A percentile compares a stretch with the other conserved stretches of the same genome.
Evolutionary conservation across 1,140 invertebrate species (phyloP).

Genomic region (Aporrectodea caliginosa): DNA sequence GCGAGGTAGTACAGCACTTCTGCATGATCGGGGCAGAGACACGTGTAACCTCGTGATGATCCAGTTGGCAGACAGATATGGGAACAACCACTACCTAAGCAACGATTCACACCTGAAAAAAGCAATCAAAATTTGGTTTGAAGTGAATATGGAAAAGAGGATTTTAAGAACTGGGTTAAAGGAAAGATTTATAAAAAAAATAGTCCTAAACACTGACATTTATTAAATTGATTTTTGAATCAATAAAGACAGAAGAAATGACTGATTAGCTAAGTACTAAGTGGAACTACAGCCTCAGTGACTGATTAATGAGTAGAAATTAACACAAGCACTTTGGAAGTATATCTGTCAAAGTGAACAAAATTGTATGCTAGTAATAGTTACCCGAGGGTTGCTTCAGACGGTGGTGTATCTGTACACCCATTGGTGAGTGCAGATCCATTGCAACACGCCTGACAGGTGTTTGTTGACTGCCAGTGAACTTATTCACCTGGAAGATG

Average conservation of each 20-base stretch:
- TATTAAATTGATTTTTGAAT: too few relatives aligned
- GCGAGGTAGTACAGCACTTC: neutral
- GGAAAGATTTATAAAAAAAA: too few relatives aligned
- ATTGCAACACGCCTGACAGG: slow-evolving; percentile 37
- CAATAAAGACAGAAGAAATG: too few relatives aligned
- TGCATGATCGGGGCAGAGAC: slow-evolving; percentile 18
- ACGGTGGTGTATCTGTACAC: slow-evolving; percentile 63
- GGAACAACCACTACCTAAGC: neutral
- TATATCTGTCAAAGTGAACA: too few relatives aligned
- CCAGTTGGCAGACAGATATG: neutral
- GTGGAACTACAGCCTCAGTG: too few relatives aligned
- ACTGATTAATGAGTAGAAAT: too few relatives aligned
- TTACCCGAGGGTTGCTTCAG: slow-evolving; percentile 49
- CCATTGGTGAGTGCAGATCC: slow-evolving; percentile 71
- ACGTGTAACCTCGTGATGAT: slow-evolving; percentile 4
- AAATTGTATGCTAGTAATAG: too few relatives aligned
- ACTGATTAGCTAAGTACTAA: too few relatives aligned
- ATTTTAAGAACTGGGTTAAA: too few relatives aligned
- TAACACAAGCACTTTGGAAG: too few relatives aligned
- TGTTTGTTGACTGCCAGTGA: neutral
- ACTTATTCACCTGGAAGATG: neutral
- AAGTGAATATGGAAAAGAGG: too few relatives aligned
- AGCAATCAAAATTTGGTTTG: neutral
- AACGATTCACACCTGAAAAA: neutral
- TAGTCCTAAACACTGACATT: too few relatives aligned